phyloP scores from a whole-genome alignment of 1,140 invertebrate genomes.

The Drosophila santomea region DNA sequence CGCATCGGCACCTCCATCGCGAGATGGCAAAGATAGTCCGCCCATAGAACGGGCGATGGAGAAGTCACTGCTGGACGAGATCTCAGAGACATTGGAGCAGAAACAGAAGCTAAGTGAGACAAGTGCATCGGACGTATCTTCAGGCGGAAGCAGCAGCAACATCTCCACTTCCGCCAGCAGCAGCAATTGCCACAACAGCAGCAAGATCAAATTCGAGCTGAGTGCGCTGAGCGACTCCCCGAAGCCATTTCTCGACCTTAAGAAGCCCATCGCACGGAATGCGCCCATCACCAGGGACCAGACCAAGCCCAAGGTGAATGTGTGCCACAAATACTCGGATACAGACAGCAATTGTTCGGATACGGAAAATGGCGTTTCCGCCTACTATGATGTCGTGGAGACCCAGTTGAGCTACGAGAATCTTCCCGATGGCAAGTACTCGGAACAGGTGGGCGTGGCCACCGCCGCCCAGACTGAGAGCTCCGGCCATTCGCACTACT shows the following conservation, averaged over 20 bases:
- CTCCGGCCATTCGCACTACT: slow-evolving; percentile 53
- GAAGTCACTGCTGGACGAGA: slow-evolving; percentile 89
- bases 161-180: slow-evolving; percentile 12
- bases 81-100: slow-evolving; percentile 87
- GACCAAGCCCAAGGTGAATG: slow-evolving; percentile 87
- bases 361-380: slow-evolving; percentile 80
- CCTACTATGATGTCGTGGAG: slow-evolving; percentile 84
- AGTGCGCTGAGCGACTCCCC: slow-evolving; percentile 64
- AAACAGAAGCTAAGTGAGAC: slow-evolving; percentile 70
- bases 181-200: slow-evolving; percentile 54
- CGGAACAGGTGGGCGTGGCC: slow-evolving; percentile 65
- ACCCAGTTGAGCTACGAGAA: slow-evolving; percentile 84
- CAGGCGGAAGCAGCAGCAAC: slow-evolving; percentile 16
- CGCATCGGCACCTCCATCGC: slow-evolving; percentile 11
- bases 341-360: slow-evolving; percentile 82
- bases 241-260: slow-evolving; percentile 85
- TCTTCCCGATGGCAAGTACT: slow-evolving; percentile 79
- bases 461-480: slow-evolving; percentile 39
- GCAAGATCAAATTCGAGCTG: slow-evolving; percentile 80
- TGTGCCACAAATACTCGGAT: slow-evolving; percentile 86
- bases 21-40: slow-evolving; percentile 81
- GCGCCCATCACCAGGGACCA: slow-evolving; percentile 87
- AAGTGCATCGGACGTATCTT: slow-evolving; percentile 12
- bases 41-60: slow-evolving; percentile 85
- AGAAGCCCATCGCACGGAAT: slow-evolving; percentile 86